phyloP scores from a whole-genome alignment of 2,888 invertebrate genomes.

The Calephelis perditalis region DNA sequence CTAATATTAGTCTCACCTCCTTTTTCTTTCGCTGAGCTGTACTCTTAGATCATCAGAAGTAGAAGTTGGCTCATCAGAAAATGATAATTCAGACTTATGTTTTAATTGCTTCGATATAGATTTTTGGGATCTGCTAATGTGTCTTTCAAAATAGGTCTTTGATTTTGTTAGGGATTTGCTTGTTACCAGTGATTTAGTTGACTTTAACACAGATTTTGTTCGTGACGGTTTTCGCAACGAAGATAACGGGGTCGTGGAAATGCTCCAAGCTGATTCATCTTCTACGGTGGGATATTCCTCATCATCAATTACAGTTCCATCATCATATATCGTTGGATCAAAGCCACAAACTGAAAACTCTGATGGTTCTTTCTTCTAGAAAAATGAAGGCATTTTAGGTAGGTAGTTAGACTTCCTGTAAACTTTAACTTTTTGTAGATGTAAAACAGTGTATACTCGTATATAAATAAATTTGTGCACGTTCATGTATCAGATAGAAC shows the following conservation, averaged over 20 bases:
- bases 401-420: too few relatives aligned
- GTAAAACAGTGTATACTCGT: too few relatives aligned
- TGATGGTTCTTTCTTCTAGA: not conserved
- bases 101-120: conserved; percentile 32
- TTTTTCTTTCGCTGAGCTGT: conserved; percentile 30
- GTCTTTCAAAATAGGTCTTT: conserved; percentile 28
- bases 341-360: conserved; percentile 43
- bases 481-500: too few relatives aligned
- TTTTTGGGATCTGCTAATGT: conserved; percentile 32
- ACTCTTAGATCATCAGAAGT: conserved; percentile 52
- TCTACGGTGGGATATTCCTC: conserved; percentile 30
- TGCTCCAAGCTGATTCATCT: conserved; percentile 48
- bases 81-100: conserved; percentile 27
- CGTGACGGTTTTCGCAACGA: conserved; percentile 35
- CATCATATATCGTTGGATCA: conserved; percentile 35
- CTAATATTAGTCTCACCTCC: conserved; percentile 25
- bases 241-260: conserved; percentile 33
- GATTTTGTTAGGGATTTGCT: conserved; percentile 34
- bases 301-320: conserved; percentile 22
- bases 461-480: too few relatives aligned
- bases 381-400: too few relatives aligned
- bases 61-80: conserved; percentile 29
- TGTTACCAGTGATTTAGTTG: conserved; percentile 26
- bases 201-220: conserved; percentile 36
- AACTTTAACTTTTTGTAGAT: too few relatives aligned